These are phyloP conservation scores for Myiotriccus ornatus DNA, from an alignment of 2,797 vertebrate species.

Conservation along the genomic window DNA sequence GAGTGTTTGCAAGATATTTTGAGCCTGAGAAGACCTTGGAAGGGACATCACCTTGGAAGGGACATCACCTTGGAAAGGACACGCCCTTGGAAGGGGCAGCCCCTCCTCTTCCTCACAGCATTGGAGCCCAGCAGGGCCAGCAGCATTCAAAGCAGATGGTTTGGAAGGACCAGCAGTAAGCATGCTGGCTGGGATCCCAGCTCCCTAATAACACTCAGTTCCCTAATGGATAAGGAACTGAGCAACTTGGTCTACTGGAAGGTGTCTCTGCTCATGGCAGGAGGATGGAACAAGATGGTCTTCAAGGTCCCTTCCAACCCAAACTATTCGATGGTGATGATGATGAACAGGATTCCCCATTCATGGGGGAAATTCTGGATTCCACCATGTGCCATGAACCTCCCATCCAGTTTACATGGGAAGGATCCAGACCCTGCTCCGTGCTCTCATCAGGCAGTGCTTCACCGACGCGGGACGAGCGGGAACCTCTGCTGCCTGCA, in stretches of 20 bases:
- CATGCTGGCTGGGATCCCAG: background rate
- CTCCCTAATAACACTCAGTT: background rate
- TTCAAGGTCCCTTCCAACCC: background rate
- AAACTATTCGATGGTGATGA: background rate
- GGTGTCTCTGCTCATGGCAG: background rate
- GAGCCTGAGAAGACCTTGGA: background rate
- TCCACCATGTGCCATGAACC: fast-evolving
- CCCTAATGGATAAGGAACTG: background rate
- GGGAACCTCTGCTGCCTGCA: background rate
- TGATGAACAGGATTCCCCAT: background rate
- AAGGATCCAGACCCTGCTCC: background rate
- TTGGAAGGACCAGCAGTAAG: background rate
- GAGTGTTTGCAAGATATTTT: background rate
- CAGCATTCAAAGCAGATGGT: background rate
- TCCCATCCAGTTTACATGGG: fast-evolving
- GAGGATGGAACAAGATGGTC: background rate
- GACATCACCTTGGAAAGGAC: background rate
- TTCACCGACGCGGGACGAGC: fast-evolving
- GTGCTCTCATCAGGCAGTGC: background rate
- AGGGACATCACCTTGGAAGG: background rate
- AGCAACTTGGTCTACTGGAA: background rate
- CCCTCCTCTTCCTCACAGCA: background rate
- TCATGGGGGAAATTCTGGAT: background rate
- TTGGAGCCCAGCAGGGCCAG: background rate
- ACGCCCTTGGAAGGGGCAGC: background rate